phyloP scores from a whole-genome alignment of 1,140 invertebrate species.

The Lasaia peninsularis region DNA sequence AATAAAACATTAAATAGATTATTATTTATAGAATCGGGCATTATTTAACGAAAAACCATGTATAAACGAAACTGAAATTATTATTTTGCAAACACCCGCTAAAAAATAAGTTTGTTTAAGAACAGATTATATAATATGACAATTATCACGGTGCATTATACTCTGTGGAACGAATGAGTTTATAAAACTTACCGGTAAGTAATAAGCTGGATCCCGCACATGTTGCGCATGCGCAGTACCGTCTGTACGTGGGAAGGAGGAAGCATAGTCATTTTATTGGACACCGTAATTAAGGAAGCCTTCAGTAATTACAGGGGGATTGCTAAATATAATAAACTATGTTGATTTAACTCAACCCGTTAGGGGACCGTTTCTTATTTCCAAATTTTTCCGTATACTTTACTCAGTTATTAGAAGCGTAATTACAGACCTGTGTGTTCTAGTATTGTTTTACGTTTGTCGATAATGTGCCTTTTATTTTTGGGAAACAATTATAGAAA shows the following conservation, averaged over 20 bases:
- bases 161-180: slow-evolving; percentile 33
- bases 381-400: background rate
- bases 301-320: slow-evolving; percentile 71
- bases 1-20: no score
- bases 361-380: slow-evolving; percentile 16
- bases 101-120: background rate
- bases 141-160: background rate
- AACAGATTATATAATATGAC: background rate
- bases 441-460: background rate
- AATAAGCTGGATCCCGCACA: slow-evolving; percentile 66
- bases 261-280: slow-evolving; percentile 68
- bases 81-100: no score
- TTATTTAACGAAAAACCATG: no score
- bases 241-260: slow-evolving; percentile 66
- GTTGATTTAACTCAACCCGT: slow-evolving; percentile 20
- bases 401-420: background rate
- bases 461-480: background rate
- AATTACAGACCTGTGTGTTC: background rate
- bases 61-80: no score
- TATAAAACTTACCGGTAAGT: slow-evolving; percentile 54
- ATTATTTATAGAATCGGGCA: no score
- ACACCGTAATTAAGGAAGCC: slow-evolving; percentile 68
- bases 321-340: slow-evolving; percentile 72
- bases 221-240: slow-evolving; percentile 47
- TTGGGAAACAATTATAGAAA: no score